Percentiles rank a stretch among this genome's conserved stretches.
Conservation (phyloP, 2,888 invertebrate genomes). For the Lumbricus terrestris region DNA sequence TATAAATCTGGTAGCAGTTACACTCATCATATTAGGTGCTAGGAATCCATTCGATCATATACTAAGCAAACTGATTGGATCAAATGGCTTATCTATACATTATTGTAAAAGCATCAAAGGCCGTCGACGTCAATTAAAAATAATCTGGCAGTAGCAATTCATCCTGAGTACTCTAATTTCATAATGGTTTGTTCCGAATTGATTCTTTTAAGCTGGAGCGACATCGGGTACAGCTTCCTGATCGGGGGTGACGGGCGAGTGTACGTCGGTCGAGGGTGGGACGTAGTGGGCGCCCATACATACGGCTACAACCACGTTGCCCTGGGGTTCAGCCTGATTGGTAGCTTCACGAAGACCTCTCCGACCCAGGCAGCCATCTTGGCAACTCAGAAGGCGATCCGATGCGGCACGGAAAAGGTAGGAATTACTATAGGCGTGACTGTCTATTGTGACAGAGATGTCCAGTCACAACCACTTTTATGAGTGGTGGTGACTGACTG, state of each 20-base stretch:
- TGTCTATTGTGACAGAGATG: too few species aligned
- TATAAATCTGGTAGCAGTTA: too few species aligned
- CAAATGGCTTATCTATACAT: too few species aligned
- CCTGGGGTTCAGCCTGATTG: slow-evolving; percentile 45
- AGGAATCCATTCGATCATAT: too few species aligned
- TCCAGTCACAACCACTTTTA: too few species aligned
- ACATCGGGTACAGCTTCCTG: slow-evolving; percentile 59
- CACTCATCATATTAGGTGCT: too few species aligned
- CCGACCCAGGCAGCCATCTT: slow-evolving; percentile 40
- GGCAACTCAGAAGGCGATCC: slow-evolving; percentile 39
- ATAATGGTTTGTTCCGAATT: neutral
- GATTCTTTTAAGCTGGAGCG: slow-evolving; percentile 32
- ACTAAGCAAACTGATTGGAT: too few species aligned
- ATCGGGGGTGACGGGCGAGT: slow-evolving; percentile 40
- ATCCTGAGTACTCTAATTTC: too few species aligned
- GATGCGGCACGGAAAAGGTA: slow-evolving; percentile 38
- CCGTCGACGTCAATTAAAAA: too few species aligned
- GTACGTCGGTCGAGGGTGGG: slow-evolving; percentile 40
- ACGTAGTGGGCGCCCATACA: slow-evolving; percentile 34
- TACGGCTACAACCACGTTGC: slow-evolving; percentile 63
- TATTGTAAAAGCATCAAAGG: too few species aligned
- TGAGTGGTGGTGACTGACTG: too few species aligned
- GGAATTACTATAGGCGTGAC: neutral
- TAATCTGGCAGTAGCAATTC: too few species aligned
- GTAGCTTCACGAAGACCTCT: slow-evolving; percentile 37